Evolutionary conservation across 2,888 invertebrate species (phyloP), one percentile per base, ranked within the genome.

Genomic region (Vanessa cardui): DNA sequence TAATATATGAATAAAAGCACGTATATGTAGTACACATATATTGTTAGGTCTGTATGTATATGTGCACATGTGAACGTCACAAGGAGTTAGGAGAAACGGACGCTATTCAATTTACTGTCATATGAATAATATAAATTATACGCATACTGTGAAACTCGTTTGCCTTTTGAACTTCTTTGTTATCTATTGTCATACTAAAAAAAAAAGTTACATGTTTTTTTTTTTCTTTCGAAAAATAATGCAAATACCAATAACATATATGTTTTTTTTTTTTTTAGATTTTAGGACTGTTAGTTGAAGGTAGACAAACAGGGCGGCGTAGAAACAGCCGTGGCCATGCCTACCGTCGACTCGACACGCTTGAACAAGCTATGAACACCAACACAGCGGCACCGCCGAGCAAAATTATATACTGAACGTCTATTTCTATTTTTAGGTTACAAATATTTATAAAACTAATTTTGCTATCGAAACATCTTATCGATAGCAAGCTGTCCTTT

Each of bases 361-460:
- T 92, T 8, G 92, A 92, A 68, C 92, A 92, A 72, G 92, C 92
- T 0, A 91, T 92, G 89, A 90, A 82, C 70, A 76, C 87, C 2
- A 88, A 81, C 74, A 77, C 85, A 0, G 75, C 88, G 0, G 89
- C 90, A 7, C 89, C 92, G 0, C 92, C 92, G 0, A 90, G 88
- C 80, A 92, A 92, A 74, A 92, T 92, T 52, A 92, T 92, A 73
- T 92, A 92, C 73, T 92, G 66, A 76, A 64, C 0, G 9, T 33
- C 1, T 15, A 58, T 47, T 26, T 50, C 31, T 62, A 20, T 9
- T 33, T 44, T 44, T 58, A 20, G 58, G 52, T 15, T 26, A 26
- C 12, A 5, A 52, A 52, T 52, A 52, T 52, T 52, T 39, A 39
- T 56, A 39, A 18, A 56, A 18, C 18, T 56, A 8, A 9, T 56